phyloP scores from a whole-genome alignment of 2,888 invertebrate species.

The Auanema sp. region DNA sequence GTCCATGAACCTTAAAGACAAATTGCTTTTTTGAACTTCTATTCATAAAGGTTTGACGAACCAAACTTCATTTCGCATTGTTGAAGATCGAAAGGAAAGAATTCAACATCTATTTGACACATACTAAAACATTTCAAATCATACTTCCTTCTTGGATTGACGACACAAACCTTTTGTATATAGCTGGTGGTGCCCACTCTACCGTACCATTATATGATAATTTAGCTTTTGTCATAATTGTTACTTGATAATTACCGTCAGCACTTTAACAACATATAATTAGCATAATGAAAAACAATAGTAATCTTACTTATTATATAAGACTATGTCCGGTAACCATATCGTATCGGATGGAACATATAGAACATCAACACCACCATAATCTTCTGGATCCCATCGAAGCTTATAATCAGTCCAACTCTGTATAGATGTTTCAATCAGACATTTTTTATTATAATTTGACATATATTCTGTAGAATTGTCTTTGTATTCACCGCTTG shows the following conservation, averaged over 20 bases:
- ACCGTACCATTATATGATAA: slow-evolving; percentile 62
- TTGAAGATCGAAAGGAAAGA: slow-evolving; percentile 64
- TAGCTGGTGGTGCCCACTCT: slow-evolving; percentile 65
- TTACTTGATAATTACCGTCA: slow-evolving; percentile 66
- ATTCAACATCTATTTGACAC: slow-evolving; percentile 65
- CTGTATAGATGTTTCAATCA: slow-evolving; percentile 27
- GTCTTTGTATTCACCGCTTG: background rate
- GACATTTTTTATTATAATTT: background rate
- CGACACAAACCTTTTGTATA: slow-evolving; percentile 62
- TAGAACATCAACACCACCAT: slow-evolving; percentile 64
- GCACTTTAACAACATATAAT: slow-evolving; percentile 54
- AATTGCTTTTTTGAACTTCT: background rate
- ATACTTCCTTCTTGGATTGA: background rate
- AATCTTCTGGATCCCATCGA: slow-evolving; percentile 63
- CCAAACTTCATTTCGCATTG: slow-evolving; percentile 64
- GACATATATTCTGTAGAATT: background rate
- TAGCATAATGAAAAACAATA: slow-evolving; percentile 7
- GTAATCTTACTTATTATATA: slow-evolving; percentile 60
- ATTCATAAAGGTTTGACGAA: slow-evolving; percentile 12
- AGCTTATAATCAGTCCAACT: slow-evolving; percentile 64
- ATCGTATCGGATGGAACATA: slow-evolving; percentile 64
- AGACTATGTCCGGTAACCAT: slow-evolving; percentile 63
- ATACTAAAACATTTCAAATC: slow-evolving; percentile 49
- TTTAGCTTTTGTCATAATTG: slow-evolving; percentile 64
- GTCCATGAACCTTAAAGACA: slow-evolving; percentile 41